These are phyloP conservation scores for Rhopilema esculentum DNA, from an alignment of 30 jellyfish, hydroid and myxozoan species.

Conservation along the genomic window DNA sequence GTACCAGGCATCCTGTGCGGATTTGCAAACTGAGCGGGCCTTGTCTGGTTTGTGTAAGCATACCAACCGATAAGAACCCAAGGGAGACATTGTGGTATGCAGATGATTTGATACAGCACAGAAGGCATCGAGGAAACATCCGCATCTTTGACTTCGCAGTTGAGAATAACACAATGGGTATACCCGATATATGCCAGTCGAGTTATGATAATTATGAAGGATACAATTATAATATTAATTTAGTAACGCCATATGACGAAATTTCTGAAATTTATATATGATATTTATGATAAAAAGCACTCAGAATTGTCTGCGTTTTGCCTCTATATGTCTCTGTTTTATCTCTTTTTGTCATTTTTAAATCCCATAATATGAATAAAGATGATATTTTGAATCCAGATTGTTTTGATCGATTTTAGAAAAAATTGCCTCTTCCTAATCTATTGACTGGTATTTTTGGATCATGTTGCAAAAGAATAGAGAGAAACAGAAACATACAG, in stretches of 20 bases:
- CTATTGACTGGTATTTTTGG: too few relatives aligned
- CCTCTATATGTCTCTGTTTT: too few relatives aligned
- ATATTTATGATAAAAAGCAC: background rate
- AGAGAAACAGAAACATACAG: too few relatives aligned
- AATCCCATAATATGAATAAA: too few relatives aligned
- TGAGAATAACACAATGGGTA: conserved; percentile 28
- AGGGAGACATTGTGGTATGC: conserved; percentile 72
- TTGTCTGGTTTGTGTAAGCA: conserved; percentile 47
- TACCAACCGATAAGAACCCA: conserved; percentile 73
- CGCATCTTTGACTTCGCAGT: conserved; percentile 68
- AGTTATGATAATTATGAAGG: conserved; percentile 73
- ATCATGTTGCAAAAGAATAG: too few relatives aligned
- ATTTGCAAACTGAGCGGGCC: conserved; percentile 57
- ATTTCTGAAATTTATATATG: background rate
- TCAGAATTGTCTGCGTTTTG: too few relatives aligned
- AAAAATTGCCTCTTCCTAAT: too few relatives aligned
- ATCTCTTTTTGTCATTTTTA: too few relatives aligned
- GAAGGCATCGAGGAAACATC: conserved; percentile 80
- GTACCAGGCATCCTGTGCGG: conserved; percentile 73
- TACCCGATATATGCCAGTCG: conserved; percentile 81
- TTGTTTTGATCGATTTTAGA: too few relatives aligned
- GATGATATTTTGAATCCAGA: too few relatives aligned
- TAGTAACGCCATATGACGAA: conserved; percentile 69
- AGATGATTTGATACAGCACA: conserved; percentile 80
- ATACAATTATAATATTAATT: conserved; percentile 66